Conservation (phyloP, 2,888 invertebrate species). For the Diplazon laetatorius region DNA sequence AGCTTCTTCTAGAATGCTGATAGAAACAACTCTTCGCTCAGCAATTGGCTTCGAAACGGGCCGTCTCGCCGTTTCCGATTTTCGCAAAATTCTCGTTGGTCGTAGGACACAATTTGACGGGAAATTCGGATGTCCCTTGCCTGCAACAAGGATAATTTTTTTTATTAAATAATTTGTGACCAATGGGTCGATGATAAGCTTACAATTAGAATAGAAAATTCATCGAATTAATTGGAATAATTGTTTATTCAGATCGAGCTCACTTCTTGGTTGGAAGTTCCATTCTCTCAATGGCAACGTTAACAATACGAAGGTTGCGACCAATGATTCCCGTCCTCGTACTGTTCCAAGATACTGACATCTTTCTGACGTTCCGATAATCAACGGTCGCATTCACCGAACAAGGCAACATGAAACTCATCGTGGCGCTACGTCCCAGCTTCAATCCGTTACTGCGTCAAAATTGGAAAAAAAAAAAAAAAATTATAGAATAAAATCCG, state of each 20-base stretch:
- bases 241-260: conserved; percentile 66
- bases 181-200: too few species aligned
- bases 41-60: conserved; percentile 88
- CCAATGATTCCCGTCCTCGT: too few species aligned
- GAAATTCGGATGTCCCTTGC: too few species aligned
- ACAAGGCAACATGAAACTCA: too few species aligned
- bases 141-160: conserved; percentile 90
- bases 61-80: conserved; percentile 90
- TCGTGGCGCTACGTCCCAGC: too few species aligned
- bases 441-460: too few species aligned
- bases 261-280: conserved; percentile 90
- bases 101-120: conserved; percentile 88
- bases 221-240: background rate
- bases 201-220: too few species aligned
- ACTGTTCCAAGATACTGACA: conserved; percentile 92
- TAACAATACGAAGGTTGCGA: conserved; percentile 91
- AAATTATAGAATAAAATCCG: too few species aligned
- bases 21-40: conserved; percentile 55
- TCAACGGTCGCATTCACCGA: too few species aligned
- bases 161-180: conserved; percentile 85
- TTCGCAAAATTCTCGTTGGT: conserved; percentile 89
- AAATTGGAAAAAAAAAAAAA: too few species aligned
- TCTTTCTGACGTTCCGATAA: conserved; percentile 88
- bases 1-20: conserved; percentile 26
- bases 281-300: conserved; percentile 90